phyloP scores from a whole-genome alignment of 35 echinoderm and acorn worm genomes.

The Acanthaster planci region DNA sequence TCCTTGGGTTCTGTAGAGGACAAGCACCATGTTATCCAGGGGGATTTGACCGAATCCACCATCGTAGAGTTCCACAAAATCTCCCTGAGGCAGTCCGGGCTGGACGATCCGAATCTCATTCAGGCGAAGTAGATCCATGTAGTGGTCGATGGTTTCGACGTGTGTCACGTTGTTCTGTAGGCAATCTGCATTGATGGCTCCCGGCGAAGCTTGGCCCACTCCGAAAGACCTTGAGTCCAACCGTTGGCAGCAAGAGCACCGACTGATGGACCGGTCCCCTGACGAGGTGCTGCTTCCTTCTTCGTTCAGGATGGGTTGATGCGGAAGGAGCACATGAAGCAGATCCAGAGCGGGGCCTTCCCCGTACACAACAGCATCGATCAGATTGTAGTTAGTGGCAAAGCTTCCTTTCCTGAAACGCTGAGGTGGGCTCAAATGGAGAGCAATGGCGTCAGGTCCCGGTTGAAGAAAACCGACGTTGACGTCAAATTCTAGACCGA shows the following conservation, averaged over 20 bases:
- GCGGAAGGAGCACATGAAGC: slow-evolving; percentile 48
- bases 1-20: slow-evolving; percentile 39
- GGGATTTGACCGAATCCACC: slow-evolving; percentile 57
- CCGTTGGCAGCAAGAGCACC: slow-evolving; percentile 69
- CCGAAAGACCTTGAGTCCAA: slow-evolving; percentile 59
- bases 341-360: slow-evolving; percentile 22
- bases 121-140: slow-evolving; percentile 67
- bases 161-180: slow-evolving; percentile 45
- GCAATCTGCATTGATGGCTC: slow-evolving; percentile 66
- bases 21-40: slow-evolving; percentile 52
- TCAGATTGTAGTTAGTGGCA: slow-evolving; percentile 37
- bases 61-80: slow-evolving; percentile 89
- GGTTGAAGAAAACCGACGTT: slow-evolving; percentile 37
- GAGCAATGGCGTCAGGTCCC: slow-evolving; percentile 60
- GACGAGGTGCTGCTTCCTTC: not conserved
- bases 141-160: slow-evolving; percentile 63
- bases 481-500: slow-evolving; percentile 12
- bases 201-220: slow-evolving; percentile 47
- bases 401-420: slow-evolving; percentile 13
- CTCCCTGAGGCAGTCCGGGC: slow-evolving; percentile 16
- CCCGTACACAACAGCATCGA: slow-evolving; percentile 71
- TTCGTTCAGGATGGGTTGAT: slow-evolving; percentile 56
- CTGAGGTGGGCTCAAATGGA: slow-evolving; percentile 60
- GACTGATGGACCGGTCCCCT: slow-evolving; percentile 65
- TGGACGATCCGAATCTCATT: slow-evolving; percentile 68